Evolutionary conservation across 2,113 vertebrate species (phyloP).

Genomic region (pig (Sus scrofa)): T2T-Sscrofa CM000827.6:102391501-102392000

Average conservation of each 20-base stretch:
- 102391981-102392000: too few relatives aligned
- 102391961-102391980: too few relatives aligned
- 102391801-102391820: not conserved
- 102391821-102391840: not conserved
- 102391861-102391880: conserved; percentile 33
- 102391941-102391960: too few relatives aligned
- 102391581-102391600: too few relatives aligned
- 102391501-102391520: too few relatives aligned
- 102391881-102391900: conserved; percentile 38
- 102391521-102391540: too few relatives aligned
- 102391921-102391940: not conserved
- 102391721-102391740: not conserved
- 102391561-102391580: too few relatives aligned
- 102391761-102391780: conserved; percentile 11
- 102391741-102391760: not conserved
- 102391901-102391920: not conserved
- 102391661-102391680: conserved; percentile 25
- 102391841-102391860: not conserved
- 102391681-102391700: not conserved
- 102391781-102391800: conserved; percentile 37
- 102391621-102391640: not conserved
- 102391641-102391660: conserved; percentile 35
- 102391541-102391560: too few relatives aligned
- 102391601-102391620: too few relatives aligned
- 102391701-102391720: not conserved